Evolutionary conservation across 2,888 invertebrate genomes (phyloP).

Genomic region (Dendrolimus houi): DNA sequence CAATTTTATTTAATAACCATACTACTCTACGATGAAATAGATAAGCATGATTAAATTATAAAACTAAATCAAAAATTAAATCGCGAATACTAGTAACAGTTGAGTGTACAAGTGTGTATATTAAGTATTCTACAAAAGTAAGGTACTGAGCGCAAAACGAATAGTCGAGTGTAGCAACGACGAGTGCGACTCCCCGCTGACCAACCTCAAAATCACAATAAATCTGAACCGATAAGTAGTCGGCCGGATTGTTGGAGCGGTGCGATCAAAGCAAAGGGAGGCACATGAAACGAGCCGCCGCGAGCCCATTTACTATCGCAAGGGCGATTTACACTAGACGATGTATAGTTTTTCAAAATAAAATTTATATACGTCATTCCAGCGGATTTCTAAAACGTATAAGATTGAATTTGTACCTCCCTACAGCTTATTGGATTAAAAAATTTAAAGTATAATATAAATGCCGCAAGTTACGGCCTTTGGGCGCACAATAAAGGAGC

Average conservation of each 20-base stretch:
- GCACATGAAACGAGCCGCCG: slow-evolving; percentile 67
- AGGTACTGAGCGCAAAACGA: slow-evolving; percentile 31
- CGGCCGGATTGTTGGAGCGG: slow-evolving; percentile 70
- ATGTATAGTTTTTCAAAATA: background rate
- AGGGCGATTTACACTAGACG: background rate
- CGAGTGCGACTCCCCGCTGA: slow-evolving; percentile 46
- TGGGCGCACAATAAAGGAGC: no score
- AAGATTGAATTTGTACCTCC: no score
- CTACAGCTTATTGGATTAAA: no score
- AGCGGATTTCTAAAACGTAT: no score
- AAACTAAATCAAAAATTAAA: no score
- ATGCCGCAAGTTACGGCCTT: no score
- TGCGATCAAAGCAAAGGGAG: slow-evolving; percentile 66
- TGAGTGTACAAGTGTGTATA: background rate
- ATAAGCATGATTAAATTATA: no score
- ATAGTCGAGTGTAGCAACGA: slow-evolving; percentile 32
- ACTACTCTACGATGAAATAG: no score
- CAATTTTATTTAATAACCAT: no score
- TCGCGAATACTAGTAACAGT: no score
- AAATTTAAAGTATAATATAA: no score
- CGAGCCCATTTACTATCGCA: slow-evolving; percentile 1
- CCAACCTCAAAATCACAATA: slow-evolving; percentile 71
- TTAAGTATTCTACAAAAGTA: slow-evolving; percentile 12
- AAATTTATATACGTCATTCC: no score
- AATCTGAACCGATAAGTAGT: slow-evolving; percentile 75